phyloP scores from a whole-genome alignment of 2,113 vertebrate species.

The Sphyrna mokarran region DNA sequence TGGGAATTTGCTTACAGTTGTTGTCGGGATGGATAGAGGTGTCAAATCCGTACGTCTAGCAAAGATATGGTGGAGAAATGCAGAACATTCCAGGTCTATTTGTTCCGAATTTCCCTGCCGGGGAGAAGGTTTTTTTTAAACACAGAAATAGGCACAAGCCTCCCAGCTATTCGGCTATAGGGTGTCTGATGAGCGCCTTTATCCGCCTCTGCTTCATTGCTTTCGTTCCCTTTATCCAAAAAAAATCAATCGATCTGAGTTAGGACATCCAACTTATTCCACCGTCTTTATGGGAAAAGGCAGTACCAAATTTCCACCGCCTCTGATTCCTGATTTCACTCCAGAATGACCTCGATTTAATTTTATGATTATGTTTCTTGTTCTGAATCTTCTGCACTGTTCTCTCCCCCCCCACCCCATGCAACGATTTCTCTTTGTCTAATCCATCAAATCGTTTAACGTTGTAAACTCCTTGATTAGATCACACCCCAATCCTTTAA shows the following conservation, averaged over 20 bases:
- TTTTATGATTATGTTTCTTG: neutral
- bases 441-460: neutral
- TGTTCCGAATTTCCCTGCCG: neutral
- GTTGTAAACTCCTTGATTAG: neutral
- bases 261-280: neutral
- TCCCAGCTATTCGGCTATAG: neutral
- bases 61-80: neutral
- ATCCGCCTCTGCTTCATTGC: neutral
- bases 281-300: neutral
- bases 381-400: neutral
- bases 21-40: neutral
- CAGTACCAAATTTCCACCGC: neutral
- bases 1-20: neutral
- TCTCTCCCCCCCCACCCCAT: neutral
- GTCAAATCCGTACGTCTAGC: no score
- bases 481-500: neutral
- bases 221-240: neutral
- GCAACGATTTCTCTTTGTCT: neutral
- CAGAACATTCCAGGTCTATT: no score
- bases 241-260: neutral
- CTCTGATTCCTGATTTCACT: neutral
- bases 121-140: neutral
- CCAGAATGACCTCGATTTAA: neutral
- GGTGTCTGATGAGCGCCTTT: neutral
- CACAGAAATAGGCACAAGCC: neutral